Evolutionary conservation across 2,888 invertebrate species (phyloP), one percentile per base, ranked within the genome.

Genomic region (Quadriops clusia): DNA sequence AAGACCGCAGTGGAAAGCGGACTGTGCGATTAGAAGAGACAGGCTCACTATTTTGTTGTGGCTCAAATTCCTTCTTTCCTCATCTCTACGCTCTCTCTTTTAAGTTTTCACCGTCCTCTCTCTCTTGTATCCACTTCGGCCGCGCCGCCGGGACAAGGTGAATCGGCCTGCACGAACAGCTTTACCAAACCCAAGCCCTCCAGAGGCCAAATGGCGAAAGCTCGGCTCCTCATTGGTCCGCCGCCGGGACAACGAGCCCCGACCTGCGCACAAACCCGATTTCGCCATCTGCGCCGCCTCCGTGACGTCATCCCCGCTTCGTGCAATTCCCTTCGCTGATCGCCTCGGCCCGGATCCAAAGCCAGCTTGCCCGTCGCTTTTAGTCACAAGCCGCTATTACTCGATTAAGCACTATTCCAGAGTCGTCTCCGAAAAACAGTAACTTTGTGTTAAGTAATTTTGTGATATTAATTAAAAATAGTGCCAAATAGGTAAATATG

Each of bases 21-120:
- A 61, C 60, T 56, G 58, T 58, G 53, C 58, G 57, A 56, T 54
- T 58, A 60, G 55, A 54, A 54, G 55, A 58, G 59, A 56, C 58
- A 58, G 56, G 58, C 57, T 60, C 57, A 60, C 61, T 60, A 61
- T 61, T 63, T 62, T 62, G 60, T 62, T 61, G 60, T 62, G 60
- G 60, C 59, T 62, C 63, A 61, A 61, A 61, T 63, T 63, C 63
- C 59, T 62, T 57, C 55, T 57, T 56, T 56, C 58, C 60, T 60
- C 61, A 57, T 58, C 57, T 59, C 58, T 59, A 55, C 51, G 52
- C 56, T 56, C 47, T 47, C 46, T 60, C 56, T 58, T 58, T 56
- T 54, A 56, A 58, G 60, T 62, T 63, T 61, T 60, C 60, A 58
- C 61, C 58, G 51, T 60, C 58, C 57, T 56, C 58, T 56, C 57